Evolutionary conservation across 2,888 invertebrate genomes (phyloP).

Genomic region (Agrochola circellaris): DNA sequence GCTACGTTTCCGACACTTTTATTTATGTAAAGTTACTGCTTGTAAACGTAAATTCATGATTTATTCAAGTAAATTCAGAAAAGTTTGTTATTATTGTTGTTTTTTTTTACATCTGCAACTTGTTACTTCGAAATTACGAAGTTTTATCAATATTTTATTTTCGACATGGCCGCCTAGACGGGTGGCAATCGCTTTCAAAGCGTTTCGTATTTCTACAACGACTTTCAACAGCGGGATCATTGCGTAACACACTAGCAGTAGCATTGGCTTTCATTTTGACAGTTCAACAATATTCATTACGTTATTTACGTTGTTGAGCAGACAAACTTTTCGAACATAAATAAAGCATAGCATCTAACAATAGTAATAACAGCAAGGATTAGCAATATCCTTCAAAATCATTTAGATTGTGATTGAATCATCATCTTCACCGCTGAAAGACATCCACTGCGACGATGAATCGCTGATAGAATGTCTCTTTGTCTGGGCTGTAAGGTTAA

Average conservation of each 20-base stretch:
- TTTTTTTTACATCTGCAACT: background rate
- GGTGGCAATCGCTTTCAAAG: background rate
- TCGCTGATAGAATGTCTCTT: background rate
- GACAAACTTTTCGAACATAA: no score
- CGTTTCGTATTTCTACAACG: background rate
- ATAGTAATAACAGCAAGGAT: no score
- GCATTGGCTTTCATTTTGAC: no score
- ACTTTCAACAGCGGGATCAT: background rate
- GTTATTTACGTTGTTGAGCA: no score
- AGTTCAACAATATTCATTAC: no score
- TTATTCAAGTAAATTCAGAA: background rate
- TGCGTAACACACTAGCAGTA: no score
- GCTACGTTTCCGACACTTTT: slow-evolving; percentile 16
- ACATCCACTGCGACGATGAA: background rate
- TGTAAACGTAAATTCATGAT: slow-evolving; percentile 10
- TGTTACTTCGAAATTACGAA: background rate
- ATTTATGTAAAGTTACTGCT: slow-evolving; percentile 16
- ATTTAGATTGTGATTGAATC: no score
- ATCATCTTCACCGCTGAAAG: no score
- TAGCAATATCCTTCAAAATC: no score
- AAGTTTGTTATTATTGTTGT: background rate
- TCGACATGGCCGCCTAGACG: background rate
- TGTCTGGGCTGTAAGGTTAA: background rate
- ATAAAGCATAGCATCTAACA: no score
- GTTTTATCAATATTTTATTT: background rate